These are phyloP conservation scores for Camptogramma bilineatum DNA, from an alignment of 2,888 invertebrate species.

Conservation along the genomic window DNA sequence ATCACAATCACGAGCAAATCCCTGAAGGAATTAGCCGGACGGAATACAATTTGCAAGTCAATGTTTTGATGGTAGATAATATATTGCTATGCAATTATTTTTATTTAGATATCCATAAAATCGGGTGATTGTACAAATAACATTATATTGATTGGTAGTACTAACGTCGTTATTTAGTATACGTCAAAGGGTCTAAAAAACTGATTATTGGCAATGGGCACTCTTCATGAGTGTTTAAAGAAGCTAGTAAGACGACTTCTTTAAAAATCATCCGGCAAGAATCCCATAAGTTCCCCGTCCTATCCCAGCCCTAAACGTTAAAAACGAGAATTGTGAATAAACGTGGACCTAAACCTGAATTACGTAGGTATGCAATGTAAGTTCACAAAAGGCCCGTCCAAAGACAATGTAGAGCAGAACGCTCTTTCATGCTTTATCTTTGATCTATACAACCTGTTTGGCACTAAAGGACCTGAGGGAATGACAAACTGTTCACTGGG, in stretches of 20 bases:
- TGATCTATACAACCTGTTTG: constrained; percentile 19
- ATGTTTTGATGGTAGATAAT: background rate
- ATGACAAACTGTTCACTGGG: background rate
- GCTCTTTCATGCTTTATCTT: constrained; percentile 27
- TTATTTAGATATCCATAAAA: too few relatives aligned
- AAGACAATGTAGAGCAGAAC: constrained; percentile 31
- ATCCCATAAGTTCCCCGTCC: background rate
- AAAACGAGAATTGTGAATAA: constrained; percentile 14
- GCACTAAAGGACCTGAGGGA: background rate
- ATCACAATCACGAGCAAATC: background rate
- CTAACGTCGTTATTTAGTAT: too few relatives aligned
- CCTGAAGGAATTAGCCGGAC: background rate
- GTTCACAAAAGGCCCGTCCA: constrained; percentile 24
- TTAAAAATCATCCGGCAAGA: background rate
- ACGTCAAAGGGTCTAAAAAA: too few relatives aligned
- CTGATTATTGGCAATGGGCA: too few relatives aligned
- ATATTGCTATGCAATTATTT: too few relatives aligned
- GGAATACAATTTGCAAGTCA: background rate
- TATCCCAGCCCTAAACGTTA: constrained; percentile 11
- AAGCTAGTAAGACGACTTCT: background rate
- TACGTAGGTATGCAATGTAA: constrained; percentile 12
- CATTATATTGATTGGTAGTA: too few relatives aligned
- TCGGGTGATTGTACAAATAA: too few relatives aligned
- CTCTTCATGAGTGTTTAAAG: too few relatives aligned
- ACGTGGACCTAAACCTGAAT: constrained; percentile 23